phyloP scores from a whole-genome alignment of 2,797 vertebrate species.

The Pipistrellus kuhlii region DNA sequence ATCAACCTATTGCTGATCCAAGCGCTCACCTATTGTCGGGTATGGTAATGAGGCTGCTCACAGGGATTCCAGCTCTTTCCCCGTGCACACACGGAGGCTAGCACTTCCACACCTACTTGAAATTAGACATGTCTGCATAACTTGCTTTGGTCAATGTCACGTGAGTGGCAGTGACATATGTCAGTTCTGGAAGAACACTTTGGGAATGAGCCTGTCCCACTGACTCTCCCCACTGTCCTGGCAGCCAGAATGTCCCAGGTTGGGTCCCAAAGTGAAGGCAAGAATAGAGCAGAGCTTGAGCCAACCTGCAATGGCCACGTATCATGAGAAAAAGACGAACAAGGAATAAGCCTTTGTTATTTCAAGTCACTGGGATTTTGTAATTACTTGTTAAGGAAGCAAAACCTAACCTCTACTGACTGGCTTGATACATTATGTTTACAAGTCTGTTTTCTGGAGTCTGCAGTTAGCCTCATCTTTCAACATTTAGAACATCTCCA shows the following conservation, averaged over 20 bases:
- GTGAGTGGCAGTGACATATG: neutral
- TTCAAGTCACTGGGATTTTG: neutral
- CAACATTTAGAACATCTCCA: neutral
- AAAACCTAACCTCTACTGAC: neutral
- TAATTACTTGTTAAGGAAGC: neutral
- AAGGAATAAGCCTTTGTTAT: neutral
- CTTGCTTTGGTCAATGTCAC: neutral
- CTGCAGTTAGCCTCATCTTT: neutral
- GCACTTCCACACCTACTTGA: neutral
- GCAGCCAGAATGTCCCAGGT: neutral
- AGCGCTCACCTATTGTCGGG: neutral
- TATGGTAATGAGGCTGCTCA: neutral
- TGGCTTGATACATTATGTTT: too few relatives aligned
- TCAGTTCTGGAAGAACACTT: neutral
- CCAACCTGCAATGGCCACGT: fast-evolving
- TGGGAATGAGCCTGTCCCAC: neutral
- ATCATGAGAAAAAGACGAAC: neutral
- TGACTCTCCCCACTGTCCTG: neutral
- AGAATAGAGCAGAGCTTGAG: neutral
- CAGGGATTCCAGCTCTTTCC: neutral
- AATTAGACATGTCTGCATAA: neutral
- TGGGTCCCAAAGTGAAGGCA: neutral
- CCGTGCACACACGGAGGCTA: too few relatives aligned
- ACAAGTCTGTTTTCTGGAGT: neutral
- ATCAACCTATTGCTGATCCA: neutral